These are phyloP conservation scores for Herpetotheres cachinnans DNA, from an alignment of 2,113 vertebrate genomes.

Conservation along the genomic window DNA sequence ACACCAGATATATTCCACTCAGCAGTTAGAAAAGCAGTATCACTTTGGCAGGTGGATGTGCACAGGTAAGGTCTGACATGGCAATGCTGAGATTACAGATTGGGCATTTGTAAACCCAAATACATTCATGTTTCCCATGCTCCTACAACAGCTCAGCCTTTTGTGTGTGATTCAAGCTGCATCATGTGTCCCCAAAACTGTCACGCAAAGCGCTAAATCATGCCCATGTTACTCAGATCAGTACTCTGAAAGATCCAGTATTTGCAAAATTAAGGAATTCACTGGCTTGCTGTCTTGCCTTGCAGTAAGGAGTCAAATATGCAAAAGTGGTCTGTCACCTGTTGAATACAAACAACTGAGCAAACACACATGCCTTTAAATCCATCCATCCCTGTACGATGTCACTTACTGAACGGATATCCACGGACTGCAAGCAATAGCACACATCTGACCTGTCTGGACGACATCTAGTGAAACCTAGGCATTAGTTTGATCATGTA, in stretches of 20 bases:
- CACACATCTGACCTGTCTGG: background rate
- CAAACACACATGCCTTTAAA: background rate
- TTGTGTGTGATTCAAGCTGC: background rate
- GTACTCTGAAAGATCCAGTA: background rate
- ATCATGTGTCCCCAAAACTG: fast-evolving
- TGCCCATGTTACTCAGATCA: background rate
- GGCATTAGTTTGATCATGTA: background rate
- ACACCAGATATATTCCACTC: background rate
- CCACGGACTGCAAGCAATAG: background rate
- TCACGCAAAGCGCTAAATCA: background rate
- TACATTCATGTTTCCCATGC: background rate
- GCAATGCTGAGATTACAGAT: background rate
- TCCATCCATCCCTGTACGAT: background rate
- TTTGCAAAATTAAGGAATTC: background rate
- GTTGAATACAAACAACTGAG: background rate
- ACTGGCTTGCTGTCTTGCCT: background rate
- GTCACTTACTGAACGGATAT: background rate
- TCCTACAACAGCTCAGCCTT: background rate
- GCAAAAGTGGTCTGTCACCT: background rate
- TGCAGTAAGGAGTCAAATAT: background rate
- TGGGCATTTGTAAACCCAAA: background rate
- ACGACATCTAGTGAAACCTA: background rate
- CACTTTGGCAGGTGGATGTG: background rate
- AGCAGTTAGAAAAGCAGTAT: background rate
- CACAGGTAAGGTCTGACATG: background rate